Base-by-base conservation (phyloP, 2,888 invertebrate genomes). In the Argyra leucocephala region DNA sequence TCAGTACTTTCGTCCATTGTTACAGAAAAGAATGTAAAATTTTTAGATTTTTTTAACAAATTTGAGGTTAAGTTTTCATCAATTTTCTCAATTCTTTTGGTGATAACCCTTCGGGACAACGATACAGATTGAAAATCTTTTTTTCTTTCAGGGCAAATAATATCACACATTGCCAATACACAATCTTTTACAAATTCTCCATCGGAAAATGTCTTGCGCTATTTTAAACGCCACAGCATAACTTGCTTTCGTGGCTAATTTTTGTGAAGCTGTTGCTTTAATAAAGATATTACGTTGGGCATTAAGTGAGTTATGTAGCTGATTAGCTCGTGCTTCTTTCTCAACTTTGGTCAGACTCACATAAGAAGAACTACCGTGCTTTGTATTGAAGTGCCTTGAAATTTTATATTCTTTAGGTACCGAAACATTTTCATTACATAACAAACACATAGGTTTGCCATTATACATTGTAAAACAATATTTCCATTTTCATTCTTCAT, bases 361-460 rank as follows among this genome's bases (percentile, higher is more conserved):
- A 57, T 57, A 57, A 57, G 57, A 59, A 59, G 59, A 59, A 59
- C 15, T 59, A 59, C 59, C 59, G 59, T 59, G 59, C 59, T 59
- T 59, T 59, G 59, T 24, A 59, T 59, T 59, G 59, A 59, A 59
- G 18, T 59, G 59, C 59, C 59, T 59, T 59, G 23, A 59, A 59
- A 59, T 59, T 22, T 59, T 59, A 59, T 59, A 59, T 59, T 59
- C 23, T 59, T 59, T 59, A 59, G 59, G 18, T 59, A 24, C 59
- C 10, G 59, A 59, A 59, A 59, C 59, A 59, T 59, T 59, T 59
- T 59, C 59, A 59, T 59, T 59, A 59, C 23, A 59, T 59, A 59
- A 59, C 23, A 59, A 59, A 22, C 59, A 59, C 59, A 24, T 59
- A n/a, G n/a, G n/a, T n/a, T n/a, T n/a, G n/a, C n/a, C n/a, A n/a